These are phyloP conservation scores for Clarias platycephalus DNA, from an alignment of 2,797 vertebrate species.

Conservation along the genomic window DNA sequence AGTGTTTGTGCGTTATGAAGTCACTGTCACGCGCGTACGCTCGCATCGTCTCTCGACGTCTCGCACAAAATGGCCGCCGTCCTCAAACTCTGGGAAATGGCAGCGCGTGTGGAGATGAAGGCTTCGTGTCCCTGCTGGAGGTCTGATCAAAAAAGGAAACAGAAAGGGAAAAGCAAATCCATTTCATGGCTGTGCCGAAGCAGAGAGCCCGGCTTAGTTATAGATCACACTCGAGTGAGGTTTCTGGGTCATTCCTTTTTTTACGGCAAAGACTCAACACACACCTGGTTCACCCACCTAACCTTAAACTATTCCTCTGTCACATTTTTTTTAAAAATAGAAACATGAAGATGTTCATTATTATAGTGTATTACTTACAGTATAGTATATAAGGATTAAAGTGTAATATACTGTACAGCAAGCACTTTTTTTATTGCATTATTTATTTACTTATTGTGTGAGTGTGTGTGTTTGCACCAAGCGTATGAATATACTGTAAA, in stretches of 20 bases:
- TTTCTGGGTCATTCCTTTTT: constrained; percentile 33
- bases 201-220: not conserved
- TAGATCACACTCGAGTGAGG: constrained; percentile 18
- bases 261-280: not conserved
- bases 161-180: constrained; percentile 25
- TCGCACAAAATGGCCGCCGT: constrained; percentile 51
- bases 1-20: constrained; percentile 34
- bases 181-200: constrained; percentile 24
- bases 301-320: not conserved
- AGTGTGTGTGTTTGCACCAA: not conserved
- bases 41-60: constrained; percentile 18
- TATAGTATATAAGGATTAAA: not conserved
- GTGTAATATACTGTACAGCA: not conserved
- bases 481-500: not conserved
- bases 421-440: too few species aligned
- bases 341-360: not conserved
- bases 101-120: constrained; percentile 34
- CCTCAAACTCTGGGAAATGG: constrained; percentile 36
- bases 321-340: not conserved
- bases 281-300: not conserved
- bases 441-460: too few species aligned
- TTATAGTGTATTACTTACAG: not conserved
- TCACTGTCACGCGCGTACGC: constrained; percentile 18
- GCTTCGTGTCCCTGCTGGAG: constrained; percentile 22
- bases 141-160: constrained; percentile 21